Base-by-base conservation (phyloP, 2,888 invertebrate genomes). In the Flexamia atlantica region DNA sequence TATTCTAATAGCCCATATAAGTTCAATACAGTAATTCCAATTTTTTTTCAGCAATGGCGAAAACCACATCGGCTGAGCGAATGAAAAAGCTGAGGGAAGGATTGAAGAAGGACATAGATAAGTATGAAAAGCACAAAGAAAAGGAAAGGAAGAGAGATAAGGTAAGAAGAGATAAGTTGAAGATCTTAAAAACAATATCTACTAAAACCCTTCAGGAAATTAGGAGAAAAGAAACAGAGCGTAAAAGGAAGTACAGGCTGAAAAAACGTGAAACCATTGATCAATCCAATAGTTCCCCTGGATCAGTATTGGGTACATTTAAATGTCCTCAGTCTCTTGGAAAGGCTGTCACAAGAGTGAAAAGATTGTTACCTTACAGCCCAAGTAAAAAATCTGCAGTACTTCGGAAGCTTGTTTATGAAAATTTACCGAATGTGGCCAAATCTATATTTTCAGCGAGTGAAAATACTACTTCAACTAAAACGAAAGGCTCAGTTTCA, bases 301-400 rank as follows among this genome's bases (percentile, higher is more conserved):
- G 7, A 17, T 28, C 60, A 60, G 60, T 12, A 10, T 60, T 60
- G 60, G 60, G 60, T 28, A 14, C 23, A 12, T 60, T 60, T 10
- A 60, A 60, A 17, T 14, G 60, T 7, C 60, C 60, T 14, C 60
- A 60, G 25, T 60, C 60, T 14, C 60, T 60, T 7, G 60, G 60
- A 60, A 60, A 60, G 17, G 60, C 60, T 7, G 60, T 60, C 7
- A 60, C 7, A 60, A 60, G 60, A 60, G 60, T 60, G 23, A 60
- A 60, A 60, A 60, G 17, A 14, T 2, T 60, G 60, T 17, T 60
- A 14, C 60, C 60, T 60, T 60, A 14, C 17, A 60, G 60, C 28
- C 60, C 60, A 14, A 60, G 60, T 28, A 60, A 60, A 60, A 60
- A 60, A 60, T 60, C 60, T 46, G 46, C 46, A 14, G 46, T 46